A percentile compares a stretch with the other conserved stretches of the same genome.
Evolutionary conservation across 2,888 invertebrate genomes (phyloP).

Genomic region (Gibbula magus): DNA sequence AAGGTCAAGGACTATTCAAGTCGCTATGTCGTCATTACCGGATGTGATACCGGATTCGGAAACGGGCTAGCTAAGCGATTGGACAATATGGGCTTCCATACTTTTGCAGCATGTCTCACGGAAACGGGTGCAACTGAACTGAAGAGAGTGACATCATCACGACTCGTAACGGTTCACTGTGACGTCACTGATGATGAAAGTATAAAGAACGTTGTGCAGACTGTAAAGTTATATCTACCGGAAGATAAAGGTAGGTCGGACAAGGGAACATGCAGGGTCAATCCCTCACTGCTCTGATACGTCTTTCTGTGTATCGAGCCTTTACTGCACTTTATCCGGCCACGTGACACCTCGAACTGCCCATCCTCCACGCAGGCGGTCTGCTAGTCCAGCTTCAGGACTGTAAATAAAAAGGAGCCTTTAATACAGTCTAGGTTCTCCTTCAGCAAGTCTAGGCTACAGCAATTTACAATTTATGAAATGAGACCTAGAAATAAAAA

Average conservation of each 20-base stretch:
- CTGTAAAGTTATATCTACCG: slow-evolving; percentile 45
- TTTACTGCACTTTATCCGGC: too few species aligned
- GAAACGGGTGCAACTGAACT: slow-evolving; percentile 42
- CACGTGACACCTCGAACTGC: too few species aligned
- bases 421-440: too few species aligned
- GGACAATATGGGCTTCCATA: slow-evolving; percentile 48
- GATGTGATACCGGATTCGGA: slow-evolving; percentile 61
- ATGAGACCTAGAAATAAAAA: too few species aligned
- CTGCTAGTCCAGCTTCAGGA: too few species aligned
- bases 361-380: too few species aligned
- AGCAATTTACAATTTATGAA: too few species aligned
- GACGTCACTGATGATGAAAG: slow-evolving; percentile 48
- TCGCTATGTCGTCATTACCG: slow-evolving; percentile 53
- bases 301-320: too few species aligned
- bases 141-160: slow-evolving; percentile 33
- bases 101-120: slow-evolving; percentile 55
- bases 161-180: slow-evolving; percentile 42
- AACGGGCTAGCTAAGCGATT: slow-evolving; percentile 48
- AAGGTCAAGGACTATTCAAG: slow-evolving; percentile 34
- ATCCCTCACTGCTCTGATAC: too few species aligned
- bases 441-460: too few species aligned
- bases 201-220: slow-evolving; percentile 38
- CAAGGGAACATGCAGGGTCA: too few species aligned
- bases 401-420: too few species aligned
- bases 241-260: slow-evolving; percentile 42